Base-by-base conservation (phyloP, 2,113 vertebrate genomes). In the Glaucomys volans region DNA sequence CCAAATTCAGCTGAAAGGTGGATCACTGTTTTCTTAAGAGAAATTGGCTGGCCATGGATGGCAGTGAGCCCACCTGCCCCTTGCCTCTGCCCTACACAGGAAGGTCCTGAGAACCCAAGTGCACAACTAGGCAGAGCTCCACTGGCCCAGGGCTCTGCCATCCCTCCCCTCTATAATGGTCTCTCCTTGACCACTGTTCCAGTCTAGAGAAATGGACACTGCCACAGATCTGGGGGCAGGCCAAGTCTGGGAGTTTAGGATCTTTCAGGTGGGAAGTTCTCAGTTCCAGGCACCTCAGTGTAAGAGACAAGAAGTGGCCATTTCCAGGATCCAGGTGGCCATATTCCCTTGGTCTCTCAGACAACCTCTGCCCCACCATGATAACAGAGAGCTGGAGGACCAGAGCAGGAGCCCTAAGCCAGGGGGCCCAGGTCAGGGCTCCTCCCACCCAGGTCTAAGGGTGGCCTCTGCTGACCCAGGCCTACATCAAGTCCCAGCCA, bases 91-190 rank as follows among this genome's bases (percentile, higher is more conserved):
- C 28, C 16, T 22, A 7, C 0, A 30, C 14, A n/a, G 37, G 26
- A 5, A 59, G 22, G 22, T 11, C 24, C 76, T 71, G 35, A 82
- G 54, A 82, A 71, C 20, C 50, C n/a, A 32, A 35, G 11, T 1
- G 1, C 2, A n/a, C 12, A 4, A 18, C 40, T 10, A 5, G 16
- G 5, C 37, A 50, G 11, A 66, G 50, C n/a, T 14, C 32, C 37
- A 0, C 12, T 14, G 2, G 5, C 54, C 72, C 20, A 20, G 8
- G 66, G 75, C 32, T 40, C 24, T 44, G 0, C 32, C 2, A 2
- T 32, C 17, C 30, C 40, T 18, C 20, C 28, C 11, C 8, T 18
- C 1, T 30, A 32, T 4, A 47, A 1, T 17, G n/a, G 2, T 2
- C 35, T 4, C 52, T 79, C 30, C 30, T 44, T 64, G 9, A 47